Percentiles rank a stretch among this genome's conserved stretches.
Conservation (phyloP, 2,888 invertebrate genomes). For the Spatulosminthurus flaviceps region DNA sequence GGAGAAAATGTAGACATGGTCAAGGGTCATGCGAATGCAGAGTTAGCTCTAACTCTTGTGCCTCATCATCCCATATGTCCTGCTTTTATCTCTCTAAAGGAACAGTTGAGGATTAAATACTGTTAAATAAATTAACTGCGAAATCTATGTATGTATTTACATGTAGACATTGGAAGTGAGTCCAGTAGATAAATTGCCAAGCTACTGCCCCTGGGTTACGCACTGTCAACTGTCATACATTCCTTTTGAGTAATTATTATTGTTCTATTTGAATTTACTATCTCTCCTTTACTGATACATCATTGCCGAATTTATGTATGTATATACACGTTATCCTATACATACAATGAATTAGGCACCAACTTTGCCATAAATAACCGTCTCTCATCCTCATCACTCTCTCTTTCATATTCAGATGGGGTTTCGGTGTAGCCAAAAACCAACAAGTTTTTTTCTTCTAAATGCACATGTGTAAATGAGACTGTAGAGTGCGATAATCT, state of each 20-base stretch:
- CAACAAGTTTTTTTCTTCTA: neutral
- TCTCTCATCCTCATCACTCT: too few relatives aligned
- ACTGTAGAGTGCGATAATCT: neutral
- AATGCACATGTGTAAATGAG: neutral
- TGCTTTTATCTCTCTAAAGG: neutral
- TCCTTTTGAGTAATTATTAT: too few relatives aligned
- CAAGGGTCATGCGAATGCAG: conserved; percentile 26
- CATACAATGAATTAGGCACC: too few relatives aligned
- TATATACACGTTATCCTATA: too few relatives aligned
- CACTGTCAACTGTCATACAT: neutral
- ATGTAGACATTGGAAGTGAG: neutral
- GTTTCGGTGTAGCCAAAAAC: too few relatives aligned
- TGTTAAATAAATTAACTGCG: conserved; percentile 47
- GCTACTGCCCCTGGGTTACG: conserved; percentile 18
- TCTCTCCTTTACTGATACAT: neutral
- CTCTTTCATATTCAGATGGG: too few relatives aligned
- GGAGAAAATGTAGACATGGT: conserved; percentile 31
- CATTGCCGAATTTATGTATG: neutral
- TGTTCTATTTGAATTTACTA: neutral
- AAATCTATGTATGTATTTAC: neutral
- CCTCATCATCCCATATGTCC: conserved; percentile 20
- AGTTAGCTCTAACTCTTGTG: conserved; percentile 25
- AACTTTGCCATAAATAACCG: neutral
- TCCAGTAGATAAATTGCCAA: neutral
- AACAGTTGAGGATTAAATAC: too few relatives aligned